Conservation (phyloP, 2,888 invertebrate genomes). For the Branchipolynoe longqiensis region DNA sequence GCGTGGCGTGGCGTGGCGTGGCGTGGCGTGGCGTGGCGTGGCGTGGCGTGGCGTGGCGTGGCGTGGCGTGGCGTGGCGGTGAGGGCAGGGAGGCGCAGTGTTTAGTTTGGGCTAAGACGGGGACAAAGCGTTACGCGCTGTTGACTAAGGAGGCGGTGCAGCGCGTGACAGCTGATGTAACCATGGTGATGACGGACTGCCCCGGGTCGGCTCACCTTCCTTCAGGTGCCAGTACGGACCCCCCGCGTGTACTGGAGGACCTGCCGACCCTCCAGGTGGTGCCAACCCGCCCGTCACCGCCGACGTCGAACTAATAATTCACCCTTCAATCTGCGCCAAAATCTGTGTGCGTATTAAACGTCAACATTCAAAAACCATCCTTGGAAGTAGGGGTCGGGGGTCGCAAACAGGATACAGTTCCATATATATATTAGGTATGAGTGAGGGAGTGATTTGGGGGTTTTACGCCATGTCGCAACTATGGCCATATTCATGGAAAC, state of each 20-base stretch:
- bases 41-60: neutral
- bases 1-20: neutral
- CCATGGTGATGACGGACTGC: conserved; percentile 15
- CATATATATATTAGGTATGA: too few relatives aligned
- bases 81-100: neutral
- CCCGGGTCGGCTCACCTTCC: conserved; percentile 31
- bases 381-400: too few relatives aligned
- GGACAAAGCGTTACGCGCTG: conserved; percentile 6
- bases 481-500: too few relatives aligned
- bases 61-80: neutral
- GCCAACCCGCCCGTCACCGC: too few relatives aligned
- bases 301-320: too few relatives aligned
- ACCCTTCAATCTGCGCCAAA: too few relatives aligned
- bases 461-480: too few relatives aligned
- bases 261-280: too few relatives aligned
- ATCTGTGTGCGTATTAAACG: too few relatives aligned
- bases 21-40: neutral
- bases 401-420: too few relatives aligned
- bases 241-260: neutral
- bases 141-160: neutral
- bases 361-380: too few relatives aligned
- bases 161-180: conserved; percentile 42
- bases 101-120: conserved; percentile 42
- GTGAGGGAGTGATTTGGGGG: too few relatives aligned
- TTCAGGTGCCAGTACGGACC: conserved; percentile 7